Conservation (phyloP, 2,888 invertebrate genomes). For the Hypsopygia costalis region DNA sequence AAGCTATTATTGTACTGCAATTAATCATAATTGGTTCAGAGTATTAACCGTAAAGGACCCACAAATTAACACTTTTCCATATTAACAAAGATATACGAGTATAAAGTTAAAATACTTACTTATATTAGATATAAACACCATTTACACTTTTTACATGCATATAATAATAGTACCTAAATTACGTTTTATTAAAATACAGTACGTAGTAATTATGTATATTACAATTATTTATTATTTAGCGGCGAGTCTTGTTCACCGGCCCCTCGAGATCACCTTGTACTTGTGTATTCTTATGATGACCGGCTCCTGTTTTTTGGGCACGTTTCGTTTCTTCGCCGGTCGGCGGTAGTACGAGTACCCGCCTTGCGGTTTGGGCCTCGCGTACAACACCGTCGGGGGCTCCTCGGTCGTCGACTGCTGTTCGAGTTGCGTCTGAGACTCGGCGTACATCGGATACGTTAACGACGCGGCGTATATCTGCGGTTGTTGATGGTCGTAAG, state of each 20-base stretch:
- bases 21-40: too few species aligned
- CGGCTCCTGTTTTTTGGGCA: conserved; percentile 28
- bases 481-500: conserved; percentile 11
- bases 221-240: too few species aligned
- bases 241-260: conserved; percentile 19
- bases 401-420: conserved; percentile 19
- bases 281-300: conserved; percentile 58
- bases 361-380: conserved; percentile 50
- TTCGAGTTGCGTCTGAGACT: conserved; percentile 14
- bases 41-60: too few species aligned
- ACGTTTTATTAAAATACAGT: too few species aligned
- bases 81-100: too few species aligned
- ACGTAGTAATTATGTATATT: too few species aligned
- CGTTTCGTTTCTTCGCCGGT: conserved; percentile 24
- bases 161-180: too few species aligned
- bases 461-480: conserved; percentile 30
- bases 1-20: too few species aligned
- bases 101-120: too few species aligned
- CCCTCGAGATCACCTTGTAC: conserved; percentile 46
- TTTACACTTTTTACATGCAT: too few species aligned
- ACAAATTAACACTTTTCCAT: too few species aligned
- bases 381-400: conserved; percentile 49
- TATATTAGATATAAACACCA: too few species aligned
- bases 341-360: conserved; percentile 54
- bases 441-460: conserved; percentile 26